Conservation (phyloP, 2,888 invertebrate species). For the Panopea generosa region DNA sequence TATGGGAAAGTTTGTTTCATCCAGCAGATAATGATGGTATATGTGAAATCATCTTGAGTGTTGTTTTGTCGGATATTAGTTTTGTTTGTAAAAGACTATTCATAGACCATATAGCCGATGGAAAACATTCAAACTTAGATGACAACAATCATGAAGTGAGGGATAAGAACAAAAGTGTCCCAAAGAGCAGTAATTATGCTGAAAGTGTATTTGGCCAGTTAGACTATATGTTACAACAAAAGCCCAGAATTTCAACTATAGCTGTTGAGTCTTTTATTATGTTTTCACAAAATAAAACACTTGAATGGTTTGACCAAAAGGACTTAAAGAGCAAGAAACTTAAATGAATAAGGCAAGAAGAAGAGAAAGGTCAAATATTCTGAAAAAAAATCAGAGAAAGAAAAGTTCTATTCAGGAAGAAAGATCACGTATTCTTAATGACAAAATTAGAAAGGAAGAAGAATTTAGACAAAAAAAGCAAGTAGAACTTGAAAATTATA, state of each 20-base stretch:
- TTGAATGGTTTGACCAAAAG: background rate
- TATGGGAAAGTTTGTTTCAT: background rate
- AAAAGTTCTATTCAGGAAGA: background rate
- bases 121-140: background rate
- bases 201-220: slow-evolving; percentile 5
- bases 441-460: background rate
- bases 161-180: background rate
- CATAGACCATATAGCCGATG: background rate
- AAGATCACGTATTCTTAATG: background rate
- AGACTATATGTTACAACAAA: slow-evolving; percentile 4
- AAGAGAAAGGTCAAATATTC: background rate
- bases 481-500: background rate
- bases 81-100: background rate
- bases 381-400: background rate
- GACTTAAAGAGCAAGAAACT: background rate
- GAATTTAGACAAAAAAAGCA: background rate
- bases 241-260: slow-evolving; percentile 4
- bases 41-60: background rate
- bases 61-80: background rate
- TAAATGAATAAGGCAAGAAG: background rate
- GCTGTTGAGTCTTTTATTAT: background rate
- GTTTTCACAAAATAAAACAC: slow-evolving; percentile 6
- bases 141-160: background rate
- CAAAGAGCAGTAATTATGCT: slow-evolving; percentile 1
- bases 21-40: background rate